Conservation (phyloP, 2,888 invertebrate species). For the Augochlorella aurata region DNA sequence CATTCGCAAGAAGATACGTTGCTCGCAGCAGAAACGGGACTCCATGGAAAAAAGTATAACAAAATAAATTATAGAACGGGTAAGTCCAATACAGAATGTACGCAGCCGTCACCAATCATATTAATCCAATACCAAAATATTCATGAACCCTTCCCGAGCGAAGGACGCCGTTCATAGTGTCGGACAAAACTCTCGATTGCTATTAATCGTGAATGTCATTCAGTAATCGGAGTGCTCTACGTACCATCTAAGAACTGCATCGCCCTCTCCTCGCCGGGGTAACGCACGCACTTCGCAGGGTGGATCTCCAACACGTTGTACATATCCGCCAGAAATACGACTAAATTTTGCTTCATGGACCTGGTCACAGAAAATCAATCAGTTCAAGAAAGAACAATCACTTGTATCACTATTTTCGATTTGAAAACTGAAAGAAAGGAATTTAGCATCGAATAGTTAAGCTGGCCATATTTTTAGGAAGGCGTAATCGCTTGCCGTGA, state of each 20-base stretch:
- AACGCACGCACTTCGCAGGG: slow-evolving; percentile 93
- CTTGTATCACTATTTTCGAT: neutral
- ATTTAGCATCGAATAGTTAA: too few species aligned
- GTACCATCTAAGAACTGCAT: slow-evolving; percentile 82
- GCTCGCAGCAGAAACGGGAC: slow-evolving; percentile 67
- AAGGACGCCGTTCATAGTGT: slow-evolving; percentile 54
- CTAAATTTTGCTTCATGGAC: slow-evolving; percentile 94
- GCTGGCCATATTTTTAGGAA: too few species aligned
- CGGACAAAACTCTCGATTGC: slow-evolving; percentile 48
- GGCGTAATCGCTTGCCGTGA: too few species aligned
- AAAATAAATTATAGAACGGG: slow-evolving; percentile 75
- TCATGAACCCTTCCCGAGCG: slow-evolving; percentile 46
- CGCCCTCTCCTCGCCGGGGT: slow-evolving; percentile 88
- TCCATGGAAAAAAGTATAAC: slow-evolving; percentile 75
- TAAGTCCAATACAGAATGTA: slow-evolving; percentile 69
- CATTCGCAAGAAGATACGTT: slow-evolving; percentile 20
- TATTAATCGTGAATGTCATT: slow-evolving; percentile 46
- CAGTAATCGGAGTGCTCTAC: slow-evolving; percentile 58
- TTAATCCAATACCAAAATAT: slow-evolving; percentile 73
- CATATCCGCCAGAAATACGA: slow-evolving; percentile 95
- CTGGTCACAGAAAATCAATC: slow-evolving; percentile 82
- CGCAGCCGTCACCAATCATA: slow-evolving; percentile 74
- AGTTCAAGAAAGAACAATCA: neutral
- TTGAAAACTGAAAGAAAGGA: neutral
- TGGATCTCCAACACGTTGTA: slow-evolving; percentile 97